Evolutionary conservation across 2,113 vertebrate genomes (phyloP), one percentile per base, ranked within the genome.

Genomic region (Alligator sinensis): DNA sequence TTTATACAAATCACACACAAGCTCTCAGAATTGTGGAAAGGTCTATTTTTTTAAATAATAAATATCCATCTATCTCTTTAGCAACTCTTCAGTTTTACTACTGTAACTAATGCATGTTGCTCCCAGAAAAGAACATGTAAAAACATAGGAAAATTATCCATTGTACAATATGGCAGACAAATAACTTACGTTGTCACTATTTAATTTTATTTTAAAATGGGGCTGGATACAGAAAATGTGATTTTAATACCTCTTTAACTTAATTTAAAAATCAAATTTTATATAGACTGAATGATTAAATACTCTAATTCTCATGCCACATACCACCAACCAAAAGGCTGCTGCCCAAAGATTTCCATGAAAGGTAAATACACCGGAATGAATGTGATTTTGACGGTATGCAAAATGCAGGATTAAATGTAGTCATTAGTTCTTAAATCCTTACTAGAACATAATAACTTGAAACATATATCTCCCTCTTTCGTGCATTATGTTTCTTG

Each of bases 1-100:
- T 89, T 97, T 96, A 95, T 93, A 95, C 98, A 96, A 94, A 96
- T 96, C 91, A 96, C 94, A 96, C 89, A 96, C 80, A 86, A 92
- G 93, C 94, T 97, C 91, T 92, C 84, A 93, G 86, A 88, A 93
- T 92, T 93, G 86, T 13, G 62, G 68, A 93, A 96, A 95, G 90
- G 92, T 79, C 88, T 89, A 68, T 97, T 97, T 93, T 87, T 87
- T 94, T 77, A 84, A 94, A 93, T 92, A 97, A 93, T 94, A 95
- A 80, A 96, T 98, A 96, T 96, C 64, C 74, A 93, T 87, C 93
- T 85, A 19, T 96, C 91, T 97, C 87, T 96, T 97, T 91, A 93
- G 90, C 82, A 96, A 90, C 85, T 95, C 86, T 87, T 96, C 87
- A 86, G 95, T 97, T 87, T 96, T 96, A 91, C 88, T 95, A 66